Evolutionary conservation across 2,888 invertebrate genomes (phyloP), one percentile per base, ranked within the genome.

Genomic region (Tachina fera): DNA sequence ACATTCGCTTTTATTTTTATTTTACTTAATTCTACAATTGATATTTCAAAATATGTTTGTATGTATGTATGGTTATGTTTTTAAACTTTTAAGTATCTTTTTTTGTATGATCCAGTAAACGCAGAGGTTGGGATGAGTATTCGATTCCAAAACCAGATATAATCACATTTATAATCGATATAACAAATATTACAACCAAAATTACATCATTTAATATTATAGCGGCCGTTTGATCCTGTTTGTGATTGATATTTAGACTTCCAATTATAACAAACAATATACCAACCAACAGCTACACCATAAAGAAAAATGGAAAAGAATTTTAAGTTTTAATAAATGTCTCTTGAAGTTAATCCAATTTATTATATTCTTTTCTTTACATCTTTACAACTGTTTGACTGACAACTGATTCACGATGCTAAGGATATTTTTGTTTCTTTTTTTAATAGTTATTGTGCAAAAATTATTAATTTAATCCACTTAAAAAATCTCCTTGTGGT

Each of bases 81-180:
- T 60, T 1, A 31, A 53, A 45, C 11, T 51, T 53, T 85, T 84
- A 89, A 90, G 11, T 89, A 76, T 87, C 87, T 84, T 90, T 91
- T 78, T 87, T 87, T 56, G 89, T 88, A 74, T 89, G 88, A 84
- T 91, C 89, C 87, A 91, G 75, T 83, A 95, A 92, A 87, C 94
- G 93, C 74, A 96, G 91, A 0, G 95, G 95, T 88, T 94, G 95
- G 89, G 95, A 96, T 11, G 96, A 95, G 91, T 96, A 95, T 90
- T 97, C 96, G 88, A 97, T 95, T 71, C 97, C 97, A 90, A 98
- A 97, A 56, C 96, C 96, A 61, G 97, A 96, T 90, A 96, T 96
- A 65, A 97, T 94, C 85, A 97, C 95, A 91, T 97, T 97, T 65
- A 96, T 94, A 71, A 97, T 94, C 16, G 97, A 96, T 92, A 97